Evolutionary conservation across 2,113 vertebrate genomes (phyloP).

Genomic region (Cepphus grylle): DNA sequence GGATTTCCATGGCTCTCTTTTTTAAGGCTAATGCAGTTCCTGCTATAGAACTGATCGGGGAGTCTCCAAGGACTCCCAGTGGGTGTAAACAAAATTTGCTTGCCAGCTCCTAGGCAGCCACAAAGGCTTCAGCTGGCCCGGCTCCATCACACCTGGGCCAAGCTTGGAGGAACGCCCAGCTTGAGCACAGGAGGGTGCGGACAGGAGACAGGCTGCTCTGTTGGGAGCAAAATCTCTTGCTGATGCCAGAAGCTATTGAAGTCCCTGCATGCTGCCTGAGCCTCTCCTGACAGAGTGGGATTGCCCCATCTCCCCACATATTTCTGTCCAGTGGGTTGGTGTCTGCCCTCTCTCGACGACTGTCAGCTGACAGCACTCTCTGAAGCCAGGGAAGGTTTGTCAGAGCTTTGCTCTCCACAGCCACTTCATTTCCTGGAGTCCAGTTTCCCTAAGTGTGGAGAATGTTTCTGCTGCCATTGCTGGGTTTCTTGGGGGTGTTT

Average conservation of each 20-base stretch:
- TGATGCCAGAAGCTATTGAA: background rate
- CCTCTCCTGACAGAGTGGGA: background rate
- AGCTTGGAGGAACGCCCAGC: background rate
- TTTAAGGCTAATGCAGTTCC: background rate
- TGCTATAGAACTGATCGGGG: background rate
- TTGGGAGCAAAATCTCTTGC: background rate
- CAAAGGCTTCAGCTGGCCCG: background rate
- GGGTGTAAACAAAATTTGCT: background rate
- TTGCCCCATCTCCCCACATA: fast-evolving
- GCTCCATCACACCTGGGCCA: background rate
- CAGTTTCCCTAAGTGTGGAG: background rate
- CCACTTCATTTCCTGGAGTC: background rate
- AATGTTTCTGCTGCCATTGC: background rate
- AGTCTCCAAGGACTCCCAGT: background rate
- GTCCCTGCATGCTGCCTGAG: background rate
- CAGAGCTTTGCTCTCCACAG: background rate
- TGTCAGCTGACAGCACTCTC: background rate
- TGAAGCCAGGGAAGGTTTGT: background rate
- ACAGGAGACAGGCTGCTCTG: background rate
- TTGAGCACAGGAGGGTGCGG: background rate
- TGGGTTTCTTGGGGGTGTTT: background rate
- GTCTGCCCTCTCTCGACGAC: background rate
- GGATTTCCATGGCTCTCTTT: background rate
- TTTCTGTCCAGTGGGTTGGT: background rate
- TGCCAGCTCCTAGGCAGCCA: background rate